Percentiles rank a stretch among this genome's conserved stretches.
phyloP scores from a whole-genome alignment of 2,113 vertebrate species.

The Trochalopteron elliotii region DNA sequence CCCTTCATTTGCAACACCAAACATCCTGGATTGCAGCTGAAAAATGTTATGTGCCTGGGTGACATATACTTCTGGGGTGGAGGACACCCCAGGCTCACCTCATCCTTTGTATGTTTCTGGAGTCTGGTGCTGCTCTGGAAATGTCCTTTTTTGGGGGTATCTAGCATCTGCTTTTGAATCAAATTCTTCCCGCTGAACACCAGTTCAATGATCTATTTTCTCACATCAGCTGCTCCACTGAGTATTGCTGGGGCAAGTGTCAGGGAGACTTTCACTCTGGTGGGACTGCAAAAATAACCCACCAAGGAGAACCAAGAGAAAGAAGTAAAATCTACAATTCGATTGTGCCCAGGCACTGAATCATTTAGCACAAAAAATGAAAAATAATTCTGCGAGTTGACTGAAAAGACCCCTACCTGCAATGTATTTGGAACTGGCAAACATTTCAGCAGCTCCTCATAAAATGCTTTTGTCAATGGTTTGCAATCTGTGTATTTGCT shows the following conservation, averaged over 20 bases:
- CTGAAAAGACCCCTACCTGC: background rate
- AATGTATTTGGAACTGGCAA: background rate
- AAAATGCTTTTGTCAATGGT: background rate
- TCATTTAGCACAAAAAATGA: background rate
- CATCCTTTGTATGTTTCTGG: background rate
- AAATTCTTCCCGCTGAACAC: background rate
- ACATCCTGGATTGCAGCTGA: background rate
- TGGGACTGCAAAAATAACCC: background rate
- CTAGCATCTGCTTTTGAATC: background rate
- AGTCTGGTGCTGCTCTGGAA: background rate
- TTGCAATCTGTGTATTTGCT: background rate
- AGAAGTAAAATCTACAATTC: background rate
- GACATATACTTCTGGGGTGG: background rate
- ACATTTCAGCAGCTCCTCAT: background rate
- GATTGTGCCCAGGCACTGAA: background rate
- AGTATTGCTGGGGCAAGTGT: background rate
- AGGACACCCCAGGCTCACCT: background rate
- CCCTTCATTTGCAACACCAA: background rate
- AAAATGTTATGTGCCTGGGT: background rate
- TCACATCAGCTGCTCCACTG: background rate
- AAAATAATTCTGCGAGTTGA: background rate
- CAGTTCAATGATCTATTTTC: background rate
- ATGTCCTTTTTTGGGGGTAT: background rate
- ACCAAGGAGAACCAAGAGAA: background rate
- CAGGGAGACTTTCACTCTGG: background rate